Percentiles rank a stretch among this genome's conserved stretches.
Conservation (phyloP, 2,113 vertebrate genomes). For the Caranx melampygus region DNA sequence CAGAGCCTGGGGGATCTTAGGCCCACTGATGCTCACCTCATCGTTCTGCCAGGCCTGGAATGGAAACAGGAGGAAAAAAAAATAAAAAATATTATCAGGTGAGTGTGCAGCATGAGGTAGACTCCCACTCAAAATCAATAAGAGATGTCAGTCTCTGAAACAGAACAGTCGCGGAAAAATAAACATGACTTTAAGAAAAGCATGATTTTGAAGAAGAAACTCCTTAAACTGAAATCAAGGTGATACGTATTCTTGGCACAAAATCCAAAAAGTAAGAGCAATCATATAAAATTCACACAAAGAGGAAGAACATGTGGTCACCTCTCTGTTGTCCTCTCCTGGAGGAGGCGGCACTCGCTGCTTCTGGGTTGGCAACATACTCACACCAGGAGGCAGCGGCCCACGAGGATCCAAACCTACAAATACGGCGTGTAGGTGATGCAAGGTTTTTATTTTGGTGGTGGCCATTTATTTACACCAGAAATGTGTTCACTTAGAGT, state of each 20-base stretch:
- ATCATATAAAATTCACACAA: neutral
- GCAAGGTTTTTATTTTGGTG: too few species aligned
- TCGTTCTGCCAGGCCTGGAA: constrained; percentile 84
- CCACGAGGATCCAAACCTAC: constrained; percentile 70
- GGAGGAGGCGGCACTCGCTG: constrained; percentile 88
- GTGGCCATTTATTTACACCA: too few species aligned
- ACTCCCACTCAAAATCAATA: neutral
- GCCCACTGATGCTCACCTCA: constrained; percentile 85
- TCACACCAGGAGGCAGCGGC: constrained; percentile 85
- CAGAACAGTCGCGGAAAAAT: neutral
- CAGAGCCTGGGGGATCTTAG: constrained; percentile 93
- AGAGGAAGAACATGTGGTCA: constrained; percentile 29
- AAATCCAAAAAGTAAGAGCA: too few species aligned
- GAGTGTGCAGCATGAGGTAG: neutral
- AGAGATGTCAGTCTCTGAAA: neutral
- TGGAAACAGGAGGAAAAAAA: neutral
- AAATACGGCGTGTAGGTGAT: neutral
- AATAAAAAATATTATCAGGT: neutral
- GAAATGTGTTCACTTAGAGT: too few species aligned
- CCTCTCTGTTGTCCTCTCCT: constrained; percentile 90
- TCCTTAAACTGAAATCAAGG: too few species aligned
- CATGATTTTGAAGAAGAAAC: too few species aligned
- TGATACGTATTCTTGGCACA: too few species aligned
- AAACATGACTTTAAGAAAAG: neutral
- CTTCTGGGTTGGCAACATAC: constrained; percentile 79